Conservation (phyloP, 2,797 vertebrate genomes). For the Numenius phaeopus region DNA sequence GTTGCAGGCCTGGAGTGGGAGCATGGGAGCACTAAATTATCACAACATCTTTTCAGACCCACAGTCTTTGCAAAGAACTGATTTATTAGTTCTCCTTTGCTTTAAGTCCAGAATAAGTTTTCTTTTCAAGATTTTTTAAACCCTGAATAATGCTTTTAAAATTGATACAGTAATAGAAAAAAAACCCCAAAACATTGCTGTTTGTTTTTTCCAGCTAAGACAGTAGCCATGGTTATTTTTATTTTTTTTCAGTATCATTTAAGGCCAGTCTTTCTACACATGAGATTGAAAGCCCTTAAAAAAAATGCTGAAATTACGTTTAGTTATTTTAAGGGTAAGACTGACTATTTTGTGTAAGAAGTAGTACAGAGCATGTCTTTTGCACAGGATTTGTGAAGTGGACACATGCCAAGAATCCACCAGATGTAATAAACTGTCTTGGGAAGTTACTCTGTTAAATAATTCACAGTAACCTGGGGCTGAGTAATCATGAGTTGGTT, state of each 20-base stretch:
- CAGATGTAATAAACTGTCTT: background rate
- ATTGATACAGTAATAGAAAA: background rate
- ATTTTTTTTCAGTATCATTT: background rate
- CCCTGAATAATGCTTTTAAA: background rate
- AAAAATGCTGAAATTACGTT: background rate
- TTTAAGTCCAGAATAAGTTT: background rate
- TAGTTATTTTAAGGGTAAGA: background rate
- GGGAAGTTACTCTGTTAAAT: conserved; percentile 11
- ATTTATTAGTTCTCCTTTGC: background rate
- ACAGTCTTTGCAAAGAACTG: background rate
- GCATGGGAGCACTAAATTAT: background rate
- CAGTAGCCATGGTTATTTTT: background rate
- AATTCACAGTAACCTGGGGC: conserved; percentile 24
- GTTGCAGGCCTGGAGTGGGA: background rate
- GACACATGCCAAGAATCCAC: background rate
- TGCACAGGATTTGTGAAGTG: background rate
- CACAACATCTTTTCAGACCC: background rate
- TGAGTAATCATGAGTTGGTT: conserved; percentile 8
- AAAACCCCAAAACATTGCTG: background rate
- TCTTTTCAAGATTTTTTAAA: background rate
- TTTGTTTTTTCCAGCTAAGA: background rate
- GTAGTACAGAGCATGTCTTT: background rate
- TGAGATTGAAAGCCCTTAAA: background rate
- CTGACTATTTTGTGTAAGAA: background rate
- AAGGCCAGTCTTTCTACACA: background rate